Conservation (phyloP, 2,888 invertebrate genomes). For the Catonia carolina region DNA sequence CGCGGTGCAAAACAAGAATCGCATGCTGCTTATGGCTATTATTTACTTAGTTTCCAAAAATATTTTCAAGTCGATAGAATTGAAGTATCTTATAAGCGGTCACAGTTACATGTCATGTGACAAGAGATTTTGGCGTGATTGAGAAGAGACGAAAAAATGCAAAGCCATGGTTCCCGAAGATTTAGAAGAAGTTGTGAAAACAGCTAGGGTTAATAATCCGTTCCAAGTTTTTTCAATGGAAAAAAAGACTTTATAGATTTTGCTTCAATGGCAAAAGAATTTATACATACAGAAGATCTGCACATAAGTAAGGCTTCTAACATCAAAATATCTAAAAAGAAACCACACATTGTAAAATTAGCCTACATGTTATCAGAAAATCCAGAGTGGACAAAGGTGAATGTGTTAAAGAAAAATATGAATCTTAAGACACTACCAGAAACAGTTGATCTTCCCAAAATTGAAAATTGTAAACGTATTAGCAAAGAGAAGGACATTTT, state of each 20-base stretch:
- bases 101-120: constrained; percentile 28
- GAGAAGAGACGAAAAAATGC: constrained; percentile 25
- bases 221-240: constrained; percentile 19
- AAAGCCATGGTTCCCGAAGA: constrained; percentile 22
- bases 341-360: constrained; percentile 17
- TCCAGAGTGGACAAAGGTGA: constrained; percentile 13
- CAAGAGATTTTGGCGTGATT: constrained; percentile 26
- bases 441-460: constrained; percentile 15
- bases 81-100: constrained; percentile 27
- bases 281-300: constrained; percentile 19
- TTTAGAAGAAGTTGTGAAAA: constrained; percentile 17
- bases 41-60: constrained; percentile 28
- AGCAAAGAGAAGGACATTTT: no score
- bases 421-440: constrained; percentile 19
- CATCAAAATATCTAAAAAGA: constrained; percentile 18
- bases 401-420: constrained; percentile 23
- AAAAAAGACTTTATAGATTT: constrained; percentile 21
- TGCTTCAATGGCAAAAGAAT: constrained; percentile 19
- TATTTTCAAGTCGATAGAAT: constrained; percentile 23
- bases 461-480: no score
- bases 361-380: constrained; percentile 8
- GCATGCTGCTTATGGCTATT: constrained; percentile 38
- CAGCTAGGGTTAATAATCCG: constrained; percentile 17
- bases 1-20: constrained; percentile 34
- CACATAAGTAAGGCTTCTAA: constrained; percentile 15